Base-by-base conservation (phyloP, 2,113 vertebrate genomes). In the Corythaixoides concolor region DNA sequence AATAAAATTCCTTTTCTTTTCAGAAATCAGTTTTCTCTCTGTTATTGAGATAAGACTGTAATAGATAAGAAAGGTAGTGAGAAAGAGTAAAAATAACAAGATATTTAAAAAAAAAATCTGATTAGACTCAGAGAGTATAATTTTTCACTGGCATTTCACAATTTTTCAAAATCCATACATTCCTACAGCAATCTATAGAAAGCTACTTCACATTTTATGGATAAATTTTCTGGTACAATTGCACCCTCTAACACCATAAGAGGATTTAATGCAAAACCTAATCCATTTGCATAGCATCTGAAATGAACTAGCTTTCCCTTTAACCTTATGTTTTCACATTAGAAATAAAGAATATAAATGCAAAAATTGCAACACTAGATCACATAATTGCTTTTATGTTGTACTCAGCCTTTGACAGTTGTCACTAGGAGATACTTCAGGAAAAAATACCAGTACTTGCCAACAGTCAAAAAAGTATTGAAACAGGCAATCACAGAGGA, bases 211-310 rank as follows among this genome's bases (percentile, higher is more conserved):
- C 47, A 68, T 85, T 64, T 77, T 63, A 53, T 30, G 50, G 63
- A 41, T 60, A 60, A 59, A 55, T 68, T 26, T 60, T 70, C 21
- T 60, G 21, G 76, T 47, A 87, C 63, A 93, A 67, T 43, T 85
- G 64, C 56, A 93, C 28, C 30, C 28, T 83, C 56, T 81, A 83
- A 94, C 55, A 91, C 30, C 4, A 1, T 41, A 89, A 72, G 14
- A 88, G 47, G 52, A 91, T 83, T 94, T 78, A 85, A 93, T 60
- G 45, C 66, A 95, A 90, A 93, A 70, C 28, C 9, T 73, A 93
- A 89, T 82, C 58, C n/a, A 82, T 56, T 58, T 82, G 69, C 27
- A 79, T 7, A 28, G 56, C 56, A 82, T 80, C 55, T 37, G 33
- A 92, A 84, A 86, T 67, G 37, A 92, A 64, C 62, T 19, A 55